phyloP scores from a whole-genome alignment of 1,140 invertebrate genomes.

The Cydia amplana region DNA sequence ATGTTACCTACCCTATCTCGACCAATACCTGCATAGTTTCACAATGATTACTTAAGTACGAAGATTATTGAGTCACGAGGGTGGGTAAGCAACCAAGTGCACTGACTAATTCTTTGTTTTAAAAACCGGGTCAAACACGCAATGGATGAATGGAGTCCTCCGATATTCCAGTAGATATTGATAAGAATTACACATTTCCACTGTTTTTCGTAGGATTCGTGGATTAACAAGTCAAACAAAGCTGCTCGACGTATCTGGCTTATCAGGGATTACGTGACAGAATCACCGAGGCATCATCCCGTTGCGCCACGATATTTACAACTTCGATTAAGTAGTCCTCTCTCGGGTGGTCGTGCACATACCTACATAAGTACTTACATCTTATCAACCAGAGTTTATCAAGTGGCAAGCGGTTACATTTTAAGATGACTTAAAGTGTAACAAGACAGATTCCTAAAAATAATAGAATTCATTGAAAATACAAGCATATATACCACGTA shows the following conservation, averaged over 20 bases:
- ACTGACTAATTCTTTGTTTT: conserved; percentile 69
- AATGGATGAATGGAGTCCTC: conserved; percentile 50
- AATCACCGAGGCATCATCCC: conserved; percentile 56
- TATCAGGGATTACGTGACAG: conserved; percentile 62
- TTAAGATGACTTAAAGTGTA: neutral
- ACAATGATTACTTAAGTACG: conserved; percentile 44
- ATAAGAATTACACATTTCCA: conserved; percentile 45
- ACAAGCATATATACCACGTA: no score
- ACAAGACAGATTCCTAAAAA: neutral
- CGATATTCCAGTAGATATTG: conserved; percentile 55
- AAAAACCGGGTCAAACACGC: conserved; percentile 60
- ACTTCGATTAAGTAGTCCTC: conserved; percentile 54
- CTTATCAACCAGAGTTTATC: conserved; percentile 64
- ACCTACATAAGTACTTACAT: conserved; percentile 48
- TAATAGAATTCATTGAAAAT: no score
- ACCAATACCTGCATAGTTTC: conserved; percentile 46
- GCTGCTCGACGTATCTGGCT: conserved; percentile 49
- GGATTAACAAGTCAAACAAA: conserved; percentile 48
- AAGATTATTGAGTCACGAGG: neutral
- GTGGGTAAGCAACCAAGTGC: conserved; percentile 38
- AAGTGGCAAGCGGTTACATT: conserved; percentile 54
- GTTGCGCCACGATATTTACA: conserved; percentile 73
- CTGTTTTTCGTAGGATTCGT: conserved; percentile 15
- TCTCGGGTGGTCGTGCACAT: conserved; percentile 60
- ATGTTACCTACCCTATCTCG: neutral